These are phyloP conservation scores for Pyrrhia umbra DNA, from an alignment of 2,888 invertebrate genomes.

Conservation along the genomic window DNA sequence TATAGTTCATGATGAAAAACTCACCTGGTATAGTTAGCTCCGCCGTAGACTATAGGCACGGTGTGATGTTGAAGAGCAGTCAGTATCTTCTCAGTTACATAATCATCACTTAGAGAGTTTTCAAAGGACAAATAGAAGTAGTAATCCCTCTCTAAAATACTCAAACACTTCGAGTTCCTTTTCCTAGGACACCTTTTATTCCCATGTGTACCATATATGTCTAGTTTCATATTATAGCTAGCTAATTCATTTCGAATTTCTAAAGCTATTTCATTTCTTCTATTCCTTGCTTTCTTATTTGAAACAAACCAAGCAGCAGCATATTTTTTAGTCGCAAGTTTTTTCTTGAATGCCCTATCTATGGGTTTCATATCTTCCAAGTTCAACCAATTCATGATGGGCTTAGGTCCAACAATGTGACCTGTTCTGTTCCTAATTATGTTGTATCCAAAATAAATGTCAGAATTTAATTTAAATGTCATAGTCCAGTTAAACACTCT, in stretches of 20 bases:
- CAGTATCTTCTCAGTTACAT: conserved; percentile 74
- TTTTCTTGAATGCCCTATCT: neutral
- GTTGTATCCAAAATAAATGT: neutral
- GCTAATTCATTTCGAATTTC: neutral
- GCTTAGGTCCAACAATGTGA: neutral
- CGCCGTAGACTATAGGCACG: conserved; percentile 92
- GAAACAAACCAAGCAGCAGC: neutral
- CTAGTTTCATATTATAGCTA: neutral
- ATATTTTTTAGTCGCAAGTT: neutral
- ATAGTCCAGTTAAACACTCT: too few species aligned
- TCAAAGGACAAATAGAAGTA: conserved; percentile 80
- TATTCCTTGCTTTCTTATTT: neutral
- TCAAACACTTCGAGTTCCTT: neutral
- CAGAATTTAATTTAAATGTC: too few species aligned
- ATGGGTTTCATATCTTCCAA: neutral
- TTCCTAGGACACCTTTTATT: neutral
- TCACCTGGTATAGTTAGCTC: conserved; percentile 80
- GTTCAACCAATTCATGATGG: neutral
- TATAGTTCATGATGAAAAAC: too few species aligned
- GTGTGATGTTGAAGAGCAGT: conserved; percentile 81
- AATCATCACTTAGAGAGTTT: conserved; percentile 76
- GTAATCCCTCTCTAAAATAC: conserved; percentile 41
- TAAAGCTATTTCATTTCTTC: neutral
- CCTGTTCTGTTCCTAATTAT: neutral
- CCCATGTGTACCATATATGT: neutral